phyloP scores from a whole-genome alignment of 2,888 invertebrate species.

The Branchinecta sandiegonensis region DNA sequence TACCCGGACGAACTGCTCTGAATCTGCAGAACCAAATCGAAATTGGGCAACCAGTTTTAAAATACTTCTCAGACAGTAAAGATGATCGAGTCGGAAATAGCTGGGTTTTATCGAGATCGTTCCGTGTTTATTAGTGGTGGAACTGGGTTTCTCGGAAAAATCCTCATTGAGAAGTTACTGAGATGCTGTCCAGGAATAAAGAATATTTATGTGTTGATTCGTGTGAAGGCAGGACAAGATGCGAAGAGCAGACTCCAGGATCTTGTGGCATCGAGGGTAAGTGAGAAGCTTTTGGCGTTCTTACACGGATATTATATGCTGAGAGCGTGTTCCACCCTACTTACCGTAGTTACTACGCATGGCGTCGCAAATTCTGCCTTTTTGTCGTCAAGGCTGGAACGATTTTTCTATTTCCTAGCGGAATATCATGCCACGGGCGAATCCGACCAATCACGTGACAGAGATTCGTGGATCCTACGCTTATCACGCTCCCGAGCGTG shows the following conservation, averaged over 20 bases:
- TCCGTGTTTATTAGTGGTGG: neutral
- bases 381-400: too few species aligned
- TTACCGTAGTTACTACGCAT: too few species aligned
- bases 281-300: neutral
- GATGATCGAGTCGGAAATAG: constrained; percentile 5
- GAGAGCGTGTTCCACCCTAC: too few species aligned
- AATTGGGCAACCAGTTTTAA: neutral
- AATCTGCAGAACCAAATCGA: neutral
- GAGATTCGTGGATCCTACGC: too few species aligned
- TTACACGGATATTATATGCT: too few species aligned
- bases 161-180: neutral
- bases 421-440: too few species aligned
- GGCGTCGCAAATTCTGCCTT: too few species aligned
- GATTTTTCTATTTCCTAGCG: too few species aligned
- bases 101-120: constrained; percentile 8
- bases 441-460: too few species aligned
- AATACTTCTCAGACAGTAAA: neutral
- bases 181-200: constrained; percentile 1
- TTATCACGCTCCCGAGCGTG: too few species aligned
- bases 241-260: constrained; percentile 6
- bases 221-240: constrained; percentile 1
- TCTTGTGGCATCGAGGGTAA: neutral
- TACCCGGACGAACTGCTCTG: too few species aligned
- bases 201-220: neutral
- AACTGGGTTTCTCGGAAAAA: neutral